Conservation (phyloP, 2,797 vertebrate genomes). For the Muscicapa striata region DNA sequence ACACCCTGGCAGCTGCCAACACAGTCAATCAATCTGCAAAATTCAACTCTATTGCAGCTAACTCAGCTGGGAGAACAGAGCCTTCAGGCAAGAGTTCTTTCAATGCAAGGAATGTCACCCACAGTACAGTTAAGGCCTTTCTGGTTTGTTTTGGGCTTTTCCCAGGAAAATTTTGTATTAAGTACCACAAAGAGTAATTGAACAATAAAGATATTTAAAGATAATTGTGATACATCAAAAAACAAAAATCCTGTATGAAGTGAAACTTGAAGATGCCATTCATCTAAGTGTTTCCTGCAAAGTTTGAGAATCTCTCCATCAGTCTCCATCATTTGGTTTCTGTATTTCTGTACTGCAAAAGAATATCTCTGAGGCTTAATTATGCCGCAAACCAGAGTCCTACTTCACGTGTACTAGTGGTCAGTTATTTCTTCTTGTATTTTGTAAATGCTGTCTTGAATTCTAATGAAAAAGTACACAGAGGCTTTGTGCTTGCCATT, state of each 20-base stretch:
- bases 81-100: background rate
- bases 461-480: background rate
- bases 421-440: background rate
- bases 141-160: background rate
- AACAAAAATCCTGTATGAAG: background rate
- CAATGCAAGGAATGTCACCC: background rate
- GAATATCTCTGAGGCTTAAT: background rate
- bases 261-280: background rate
- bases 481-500: background rate
- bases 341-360: background rate
- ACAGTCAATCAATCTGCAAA: background rate
- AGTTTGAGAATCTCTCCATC: background rate
- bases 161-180: background rate
- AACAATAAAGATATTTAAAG: background rate
- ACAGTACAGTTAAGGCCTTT: background rate
- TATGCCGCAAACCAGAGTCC: background rate
- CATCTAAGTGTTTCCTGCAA: background rate
- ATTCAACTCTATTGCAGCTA: background rate
- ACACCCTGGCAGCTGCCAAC: conserved; percentile 18
- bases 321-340: background rate
- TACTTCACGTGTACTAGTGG: background rate
- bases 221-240: background rate
- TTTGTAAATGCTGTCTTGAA: background rate
- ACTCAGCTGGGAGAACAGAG: background rate
- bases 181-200: background rate